Base-by-base conservation (phyloP, 2,113 vertebrate species). In the Glaucomys volans region DNA sequence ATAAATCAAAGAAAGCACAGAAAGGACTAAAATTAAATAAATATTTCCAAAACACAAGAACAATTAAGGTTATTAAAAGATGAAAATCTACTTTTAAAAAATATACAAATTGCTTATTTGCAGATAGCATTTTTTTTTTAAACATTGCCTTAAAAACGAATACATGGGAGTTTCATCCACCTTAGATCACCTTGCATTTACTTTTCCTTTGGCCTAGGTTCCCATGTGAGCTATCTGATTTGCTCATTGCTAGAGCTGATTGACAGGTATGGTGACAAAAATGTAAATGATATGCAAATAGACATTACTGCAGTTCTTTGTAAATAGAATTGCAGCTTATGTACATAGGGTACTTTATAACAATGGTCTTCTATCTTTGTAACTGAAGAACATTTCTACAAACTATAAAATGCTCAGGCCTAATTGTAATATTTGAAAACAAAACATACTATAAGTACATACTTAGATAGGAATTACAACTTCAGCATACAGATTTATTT, bases 281-380 rank as follows among this genome's bases (percentile, higher is more conserved):
- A 98, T 98, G 97, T 94, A 98, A 97, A 98, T 98, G 24, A 93
- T 82, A 98, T 98, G 97, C 97, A 98, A 98, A 98, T 97, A 72
- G 40, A 84, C 91, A 95, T 97, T 97, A 97, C 91, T 87, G 91
- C 92, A 93, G 17, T 94, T 96, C 97, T 97, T 97, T 97, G 95
- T 97, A 97, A 97, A 97, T 82, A 96, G 89, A 94, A 90, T 92
- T 96, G 87, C 89, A 96, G 95, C 94, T 95, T 96, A 74, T 94
- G 91, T 96, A 96, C 94, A 95, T 62, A 93, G 90, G 89, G 93
- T 80, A 96, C 75, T 96, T 93, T 94, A 67, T 84, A 96, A 96
- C 89, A 96, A 95, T 71, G 47, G 35, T 67, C 57, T 91, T 97
- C 66, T 94, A 87, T 59, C 59, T 97, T 79, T 67, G 5, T 92